Base-by-base conservation (phyloP, 2,113 vertebrate genomes). In the Parus major region DNA sequence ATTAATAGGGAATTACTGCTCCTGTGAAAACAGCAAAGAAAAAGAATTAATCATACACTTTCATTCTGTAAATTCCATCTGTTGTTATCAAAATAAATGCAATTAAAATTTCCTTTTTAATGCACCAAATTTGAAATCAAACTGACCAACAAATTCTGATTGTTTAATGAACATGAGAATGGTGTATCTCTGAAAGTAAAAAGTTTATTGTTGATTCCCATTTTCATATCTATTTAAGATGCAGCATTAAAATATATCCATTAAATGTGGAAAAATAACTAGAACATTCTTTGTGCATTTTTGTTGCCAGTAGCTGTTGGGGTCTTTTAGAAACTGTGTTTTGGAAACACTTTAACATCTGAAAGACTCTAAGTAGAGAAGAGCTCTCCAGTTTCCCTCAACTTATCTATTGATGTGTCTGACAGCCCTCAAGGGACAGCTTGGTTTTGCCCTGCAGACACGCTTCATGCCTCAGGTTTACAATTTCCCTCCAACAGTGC, bases 1-100 rank as follows among this genome's bases (percentile, higher is more conserved):
- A 90, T 95, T 94, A 97, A 94, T 92, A 88, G 60, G 24, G 25
- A 76, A 97, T 89, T 82, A 82, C 52, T 68, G 17, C 18, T 85
- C 31, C 83, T 95, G 29, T 76, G 87, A 95, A 94, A 92, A 64
- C 86, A 92, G 33, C 36, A 69, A 72, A 87, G 50, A 68, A 72
- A 78, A 85, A 50, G 15, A 71, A 78, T 53, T 55, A 83, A 73
- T 55, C 1, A 3, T 53, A 35, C 1, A 7, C 41, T 76, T 83
- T 71, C 14, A 59, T 53, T 78, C 47, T 83, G 52, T 70, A 90
- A 92, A 90, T 87, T 89, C 29, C 10, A 41, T 63, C 9, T 71
- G 86, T 75, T 76, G 23, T 4, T 22, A 44, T 39, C 46, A 76
- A 86, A 85, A 11, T 71, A 64, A 55, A 69, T 73, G 15, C 8